Evolutionary conservation across 2,888 invertebrate species (phyloP).

Genomic region (Dascillus cervinus): DNA sequence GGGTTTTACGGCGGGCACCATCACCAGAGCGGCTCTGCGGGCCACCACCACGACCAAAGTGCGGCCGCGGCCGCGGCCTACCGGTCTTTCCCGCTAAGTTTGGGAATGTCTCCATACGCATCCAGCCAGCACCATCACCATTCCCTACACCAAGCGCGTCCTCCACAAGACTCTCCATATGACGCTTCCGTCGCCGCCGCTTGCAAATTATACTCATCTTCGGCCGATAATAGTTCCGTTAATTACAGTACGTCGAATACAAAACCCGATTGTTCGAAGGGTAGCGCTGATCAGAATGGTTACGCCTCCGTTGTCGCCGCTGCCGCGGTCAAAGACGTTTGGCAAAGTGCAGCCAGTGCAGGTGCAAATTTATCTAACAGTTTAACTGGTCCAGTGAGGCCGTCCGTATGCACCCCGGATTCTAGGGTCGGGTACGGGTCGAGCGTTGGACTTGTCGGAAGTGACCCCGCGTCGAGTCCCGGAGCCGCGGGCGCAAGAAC

Average conservation of each 20-base stretch:
- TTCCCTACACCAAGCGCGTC: conserved; percentile 64
- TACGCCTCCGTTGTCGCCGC: conserved; percentile 64
- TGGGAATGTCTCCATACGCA: conserved; percentile 80
- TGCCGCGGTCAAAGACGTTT: conserved; percentile 55
- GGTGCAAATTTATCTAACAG: conserved; percentile 56
- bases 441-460: conserved; percentile 62
- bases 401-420: conserved; percentile 85
- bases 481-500: conserved; percentile 50
- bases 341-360: conserved; percentile 62
- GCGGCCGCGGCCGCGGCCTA: conserved; percentile 63
- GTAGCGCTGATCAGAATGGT: conserved; percentile 51
- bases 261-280: conserved; percentile 74
- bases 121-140: conserved; percentile 67
- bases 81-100: conserved; percentile 77
- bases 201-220: conserved; percentile 68
- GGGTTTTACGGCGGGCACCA: conserved; percentile 92
- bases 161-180: conserved; percentile 86
- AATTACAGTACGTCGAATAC: conserved; percentile 49
- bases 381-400: conserved; percentile 62
- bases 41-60: conserved; percentile 63
- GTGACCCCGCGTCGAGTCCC: conserved; percentile 67
- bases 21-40: conserved; percentile 64
- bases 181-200: conserved; percentile 82
- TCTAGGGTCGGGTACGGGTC: conserved; percentile 70
- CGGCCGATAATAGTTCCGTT: conserved; percentile 52